These are phyloP conservation scores for Tachypleus tridentatus DNA, from an alignment of 1,140 invertebrate species.

Conservation along the genomic window DNA sequence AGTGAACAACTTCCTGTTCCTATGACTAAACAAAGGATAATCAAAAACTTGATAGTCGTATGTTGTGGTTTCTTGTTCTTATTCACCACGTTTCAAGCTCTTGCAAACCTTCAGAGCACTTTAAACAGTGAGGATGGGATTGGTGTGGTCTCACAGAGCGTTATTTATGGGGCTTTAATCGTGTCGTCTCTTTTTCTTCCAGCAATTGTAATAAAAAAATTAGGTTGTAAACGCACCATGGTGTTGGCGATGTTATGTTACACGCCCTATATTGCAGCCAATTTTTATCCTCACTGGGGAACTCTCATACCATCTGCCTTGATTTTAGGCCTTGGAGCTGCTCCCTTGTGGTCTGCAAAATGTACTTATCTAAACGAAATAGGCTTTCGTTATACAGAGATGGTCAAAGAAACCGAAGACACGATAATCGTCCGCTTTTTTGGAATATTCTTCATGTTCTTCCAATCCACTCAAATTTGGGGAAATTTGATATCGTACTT, in stretches of 20 bases:
- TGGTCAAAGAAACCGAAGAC: slow-evolving; percentile 5
- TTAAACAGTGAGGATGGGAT: slow-evolving; percentile 15
- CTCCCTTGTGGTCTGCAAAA: slow-evolving; percentile 42
- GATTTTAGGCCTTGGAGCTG: slow-evolving; percentile 35
- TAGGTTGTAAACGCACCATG: slow-evolving; percentile 36
- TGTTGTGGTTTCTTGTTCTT: no score
- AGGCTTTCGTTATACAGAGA: slow-evolving; percentile 20
- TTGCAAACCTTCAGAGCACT: slow-evolving; percentile 16
- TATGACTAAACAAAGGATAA: slow-evolving; percentile 59
- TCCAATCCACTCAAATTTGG: slow-evolving; percentile 9
- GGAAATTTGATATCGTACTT: slow-evolving; percentile 19
- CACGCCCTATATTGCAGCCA: slow-evolving; percentile 33
- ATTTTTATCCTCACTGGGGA: slow-evolving; percentile 28
- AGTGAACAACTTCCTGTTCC: slow-evolving; percentile 1
- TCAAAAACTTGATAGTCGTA: no score
- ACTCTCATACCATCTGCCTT: slow-evolving; percentile 36
- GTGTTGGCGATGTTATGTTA: slow-evolving; percentile 32
- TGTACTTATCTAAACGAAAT: slow-evolving; percentile 41
- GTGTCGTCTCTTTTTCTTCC: slow-evolving; percentile 17
- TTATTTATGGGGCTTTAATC: slow-evolving; percentile 30
- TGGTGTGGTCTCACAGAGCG: slow-evolving; percentile 19
- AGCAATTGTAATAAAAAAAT: slow-evolving; percentile 18
- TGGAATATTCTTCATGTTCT: slow-evolving; percentile 15
- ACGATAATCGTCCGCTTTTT: slow-evolving; percentile 18
- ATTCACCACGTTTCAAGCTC: slow-evolving; percentile 11